Evolutionary conservation across 2,797 vertebrate genomes (phyloP).

Genomic region (Melanogrammus aeglefinus): DNA sequence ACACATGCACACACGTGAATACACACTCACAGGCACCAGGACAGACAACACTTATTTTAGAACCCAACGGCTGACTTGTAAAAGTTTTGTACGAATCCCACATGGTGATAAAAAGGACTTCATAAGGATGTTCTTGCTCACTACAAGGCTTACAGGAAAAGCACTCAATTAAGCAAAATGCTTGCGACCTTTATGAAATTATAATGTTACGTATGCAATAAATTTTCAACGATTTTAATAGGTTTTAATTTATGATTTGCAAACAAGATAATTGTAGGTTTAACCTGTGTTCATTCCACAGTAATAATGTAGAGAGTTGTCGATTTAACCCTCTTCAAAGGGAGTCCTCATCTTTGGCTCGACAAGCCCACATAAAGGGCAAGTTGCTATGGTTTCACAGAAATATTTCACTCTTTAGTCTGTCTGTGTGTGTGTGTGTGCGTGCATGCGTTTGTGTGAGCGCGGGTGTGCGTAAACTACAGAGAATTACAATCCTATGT

Average conservation of each 20-base stretch:
- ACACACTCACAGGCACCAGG: background rate
- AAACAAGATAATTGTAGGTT: constrained; percentile 10
- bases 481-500: constrained; percentile 56
- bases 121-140: no score
- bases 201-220: background rate
- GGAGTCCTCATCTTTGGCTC: background rate
- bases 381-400: constrained; percentile 53
- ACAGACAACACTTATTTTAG: no score
- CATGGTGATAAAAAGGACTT: no score
- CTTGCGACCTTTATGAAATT: no score
- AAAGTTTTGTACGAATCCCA: no score
- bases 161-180: no score
- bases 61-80: no score
- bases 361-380: constrained; percentile 32
- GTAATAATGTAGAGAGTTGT: background rate
- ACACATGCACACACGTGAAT: background rate
- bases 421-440: constrained; percentile 1
- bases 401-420: constrained; percentile 27
- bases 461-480: constrained; percentile 24
- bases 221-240: background rate
- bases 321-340: background rate
- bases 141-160: background rate
- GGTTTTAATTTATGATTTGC: background rate
- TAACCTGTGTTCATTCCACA: background rate
- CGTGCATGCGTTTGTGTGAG: background rate